phyloP scores from a whole-genome alignment of 64 coral and sea anemone genomes.

The Montipora cactus region DNA sequence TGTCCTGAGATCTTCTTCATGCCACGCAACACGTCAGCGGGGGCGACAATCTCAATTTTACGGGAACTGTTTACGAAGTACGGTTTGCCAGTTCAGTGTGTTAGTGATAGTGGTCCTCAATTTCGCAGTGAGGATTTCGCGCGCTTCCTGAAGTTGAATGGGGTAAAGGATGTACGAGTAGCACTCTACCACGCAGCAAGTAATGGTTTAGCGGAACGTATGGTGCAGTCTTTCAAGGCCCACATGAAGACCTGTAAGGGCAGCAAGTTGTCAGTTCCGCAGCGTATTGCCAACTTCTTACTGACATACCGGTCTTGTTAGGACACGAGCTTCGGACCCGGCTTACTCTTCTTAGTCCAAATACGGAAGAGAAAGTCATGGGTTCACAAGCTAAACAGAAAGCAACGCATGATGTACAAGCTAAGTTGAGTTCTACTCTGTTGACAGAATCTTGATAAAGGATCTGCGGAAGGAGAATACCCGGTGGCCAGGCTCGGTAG shows the following conservation, averaged over 20 bases:
- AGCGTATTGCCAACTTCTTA: slow-evolving; percentile 44
- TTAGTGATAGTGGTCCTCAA: too few relatives aligned
- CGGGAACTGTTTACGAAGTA: too few relatives aligned
- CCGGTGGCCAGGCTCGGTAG: slow-evolving; percentile 50
- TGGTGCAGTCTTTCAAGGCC: too few relatives aligned
- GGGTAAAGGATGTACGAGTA: slow-evolving; percentile 2
- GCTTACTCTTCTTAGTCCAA: slow-evolving; percentile 33
- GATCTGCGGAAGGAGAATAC: background rate
- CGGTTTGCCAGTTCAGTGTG: too few relatives aligned
- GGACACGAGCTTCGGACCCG: slow-evolving; percentile 19
- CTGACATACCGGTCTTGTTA: slow-evolving; percentile 51
- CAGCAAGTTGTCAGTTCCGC: slow-evolving; percentile 21
- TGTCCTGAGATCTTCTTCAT: slow-evolving; percentile 17
- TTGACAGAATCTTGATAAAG: background rate
- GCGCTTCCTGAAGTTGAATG: slow-evolving; percentile 13
- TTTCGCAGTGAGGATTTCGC: too few relatives aligned
- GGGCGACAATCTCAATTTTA: background rate
- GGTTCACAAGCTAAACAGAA: slow-evolving; percentile 59
- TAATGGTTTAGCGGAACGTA: background rate
- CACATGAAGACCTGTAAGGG: background rate
- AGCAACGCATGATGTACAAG: background rate
- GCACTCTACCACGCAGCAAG: slow-evolving; percentile 14
- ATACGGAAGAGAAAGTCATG: slow-evolving; percentile 11
- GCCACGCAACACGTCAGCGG: background rate
- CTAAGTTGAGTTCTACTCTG: slow-evolving; percentile 52